phyloP scores from a whole-genome alignment of 2,888 invertebrate species.

The Flexamia atlantica region DNA sequence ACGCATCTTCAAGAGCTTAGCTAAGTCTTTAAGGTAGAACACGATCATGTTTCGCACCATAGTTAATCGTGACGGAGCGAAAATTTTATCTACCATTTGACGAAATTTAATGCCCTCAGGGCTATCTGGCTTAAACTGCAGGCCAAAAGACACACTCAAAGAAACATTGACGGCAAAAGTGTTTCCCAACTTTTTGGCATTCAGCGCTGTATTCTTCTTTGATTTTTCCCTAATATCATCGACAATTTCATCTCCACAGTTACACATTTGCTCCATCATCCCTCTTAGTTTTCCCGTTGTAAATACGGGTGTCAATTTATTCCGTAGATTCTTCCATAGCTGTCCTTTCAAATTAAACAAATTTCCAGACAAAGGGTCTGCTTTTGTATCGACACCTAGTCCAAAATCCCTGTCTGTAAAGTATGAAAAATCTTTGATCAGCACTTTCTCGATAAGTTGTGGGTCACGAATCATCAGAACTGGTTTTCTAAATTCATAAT shows the following conservation, averaged over 20 bases:
- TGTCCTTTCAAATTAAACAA: slow-evolving; percentile 72
- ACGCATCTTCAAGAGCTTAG: slow-evolving; percentile 15
- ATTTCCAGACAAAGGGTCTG: slow-evolving; percentile 56
- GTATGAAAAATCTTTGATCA: slow-evolving; percentile 55
- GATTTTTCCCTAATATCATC: slow-evolving; percentile 66
- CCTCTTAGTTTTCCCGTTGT: slow-evolving; percentile 76
- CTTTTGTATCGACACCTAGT: slow-evolving; percentile 28
- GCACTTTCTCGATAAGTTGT: slow-evolving; percentile 46
- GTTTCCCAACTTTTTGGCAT: slow-evolving; percentile 69
- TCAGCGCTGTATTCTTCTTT: slow-evolving; percentile 66
- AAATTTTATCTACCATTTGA: slow-evolving; percentile 63
- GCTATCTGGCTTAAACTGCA: slow-evolving; percentile 79
- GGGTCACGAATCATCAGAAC: slow-evolving; percentile 47
- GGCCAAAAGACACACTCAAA: slow-evolving; percentile 71
- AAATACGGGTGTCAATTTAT: slow-evolving; percentile 75
- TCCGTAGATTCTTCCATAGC: slow-evolving; percentile 75
- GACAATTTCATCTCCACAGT: slow-evolving; percentile 71
- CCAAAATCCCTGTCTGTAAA: slow-evolving; percentile 56
- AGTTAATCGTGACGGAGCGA: slow-evolving; percentile 4
- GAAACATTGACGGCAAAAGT: slow-evolving; percentile 71
- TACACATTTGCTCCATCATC: slow-evolving; percentile 74
- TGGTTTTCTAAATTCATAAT: slow-evolving; percentile 40
- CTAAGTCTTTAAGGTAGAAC: slow-evolving; percentile 8
- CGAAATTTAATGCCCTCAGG: slow-evolving; percentile 78
- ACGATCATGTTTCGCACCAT: background rate